These are phyloP conservation scores for Sitobion miscanthi DNA, from an alignment of 1,140 invertebrate genomes.

Conservation along the genomic window DNA sequence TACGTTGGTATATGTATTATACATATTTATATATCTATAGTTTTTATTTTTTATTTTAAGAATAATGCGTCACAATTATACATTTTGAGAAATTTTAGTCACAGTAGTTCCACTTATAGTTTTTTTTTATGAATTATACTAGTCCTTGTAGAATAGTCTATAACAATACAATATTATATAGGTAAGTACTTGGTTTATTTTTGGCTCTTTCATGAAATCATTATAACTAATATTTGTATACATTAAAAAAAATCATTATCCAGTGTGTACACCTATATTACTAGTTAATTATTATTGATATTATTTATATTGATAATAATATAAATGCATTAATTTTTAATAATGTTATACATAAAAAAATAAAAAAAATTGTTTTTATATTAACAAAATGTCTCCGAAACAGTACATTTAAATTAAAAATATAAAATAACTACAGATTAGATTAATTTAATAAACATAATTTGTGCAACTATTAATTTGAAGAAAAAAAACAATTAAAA, in stretches of 20 bases:
- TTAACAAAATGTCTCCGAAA: too few relatives aligned
- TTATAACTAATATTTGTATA: too few relatives aligned
- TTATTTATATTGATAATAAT: too few relatives aligned
- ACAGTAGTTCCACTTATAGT: not conserved
- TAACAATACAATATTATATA: not conserved
- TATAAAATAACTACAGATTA: not conserved
- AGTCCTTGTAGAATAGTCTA: not conserved
- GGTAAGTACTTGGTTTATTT: not conserved
- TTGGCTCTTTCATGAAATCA: not conserved
- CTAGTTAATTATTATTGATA: too few relatives aligned
- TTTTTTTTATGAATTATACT: not conserved
- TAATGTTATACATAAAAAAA: not conserved
- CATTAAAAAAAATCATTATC: not conserved
- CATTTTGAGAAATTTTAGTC: not conserved
- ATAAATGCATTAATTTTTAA: not conserved
- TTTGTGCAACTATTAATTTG: too few relatives aligned
- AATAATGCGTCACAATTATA: not conserved
- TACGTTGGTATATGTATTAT: not conserved
- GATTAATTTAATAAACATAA: not conserved
- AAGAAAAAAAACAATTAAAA: not conserved
- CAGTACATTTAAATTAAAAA: not conserved
- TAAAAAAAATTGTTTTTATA: too few relatives aligned
- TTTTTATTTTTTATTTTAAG: too few relatives aligned
- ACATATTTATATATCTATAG: not conserved
- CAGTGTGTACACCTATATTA: too few relatives aligned